phyloP scores from a whole-genome alignment of 2,113 vertebrate species.

The Colossoma macropomum region DNA sequence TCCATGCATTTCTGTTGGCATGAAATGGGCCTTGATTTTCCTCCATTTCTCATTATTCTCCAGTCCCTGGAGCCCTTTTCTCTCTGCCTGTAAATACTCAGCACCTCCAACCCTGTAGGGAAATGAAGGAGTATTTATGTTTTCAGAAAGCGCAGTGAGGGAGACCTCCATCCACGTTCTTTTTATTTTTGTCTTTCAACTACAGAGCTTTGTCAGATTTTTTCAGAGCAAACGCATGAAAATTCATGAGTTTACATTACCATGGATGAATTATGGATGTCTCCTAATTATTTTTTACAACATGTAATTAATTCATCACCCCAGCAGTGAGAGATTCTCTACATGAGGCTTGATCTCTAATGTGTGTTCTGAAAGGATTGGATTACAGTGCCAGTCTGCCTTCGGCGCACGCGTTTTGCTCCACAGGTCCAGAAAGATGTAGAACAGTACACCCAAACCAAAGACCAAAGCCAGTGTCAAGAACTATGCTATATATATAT shows the following conservation, averaged over 20 bases:
- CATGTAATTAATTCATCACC: constrained; percentile 53
- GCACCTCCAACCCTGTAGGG: constrained; percentile 12
- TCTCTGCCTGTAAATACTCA: neutral
- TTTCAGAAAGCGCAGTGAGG: neutral
- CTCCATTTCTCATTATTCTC: neutral
- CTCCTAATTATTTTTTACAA: constrained; percentile 58
- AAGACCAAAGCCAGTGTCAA: no score
- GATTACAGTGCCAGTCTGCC: neutral
- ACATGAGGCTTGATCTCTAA: constrained; percentile 39
- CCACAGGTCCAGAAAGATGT: neutral
- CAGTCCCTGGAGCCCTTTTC: neutral
- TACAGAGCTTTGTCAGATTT: constrained; percentile 26
- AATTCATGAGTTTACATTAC: constrained; percentile 54
- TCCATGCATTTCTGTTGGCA: neutral
- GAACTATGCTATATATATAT: no score
- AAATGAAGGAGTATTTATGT: constrained; percentile 1
- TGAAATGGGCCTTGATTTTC: neutral
- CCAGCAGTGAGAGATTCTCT: constrained; percentile 11
- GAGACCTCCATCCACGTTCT: neutral
- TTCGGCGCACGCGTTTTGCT: constrained; percentile 14
- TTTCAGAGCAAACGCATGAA: constrained; percentile 38
- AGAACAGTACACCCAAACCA: neutral
- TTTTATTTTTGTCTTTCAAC: constrained; percentile 33
- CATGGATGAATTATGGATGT: constrained; percentile 55
- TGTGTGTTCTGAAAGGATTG: constrained; percentile 40